Evolutionary conservation across 2,797 vertebrate species (phyloP).

Genomic region (Tragopan temminckii): DNA sequence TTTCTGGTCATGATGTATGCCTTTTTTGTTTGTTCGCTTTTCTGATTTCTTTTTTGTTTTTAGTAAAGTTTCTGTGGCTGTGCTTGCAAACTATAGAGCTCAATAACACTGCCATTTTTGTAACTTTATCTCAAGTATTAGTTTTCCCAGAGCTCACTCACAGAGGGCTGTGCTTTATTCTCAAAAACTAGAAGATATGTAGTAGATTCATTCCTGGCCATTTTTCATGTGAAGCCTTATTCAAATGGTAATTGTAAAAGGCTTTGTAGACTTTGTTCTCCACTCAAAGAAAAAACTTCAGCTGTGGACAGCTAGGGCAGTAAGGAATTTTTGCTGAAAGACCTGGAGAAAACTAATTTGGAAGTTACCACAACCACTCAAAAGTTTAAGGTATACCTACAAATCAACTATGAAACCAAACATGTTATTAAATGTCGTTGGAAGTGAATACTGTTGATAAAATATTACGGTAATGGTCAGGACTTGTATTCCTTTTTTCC

Average conservation of each 20-base stretch:
- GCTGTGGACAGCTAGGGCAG: conserved; percentile 24
- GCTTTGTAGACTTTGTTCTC: conserved; percentile 73
- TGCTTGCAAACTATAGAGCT: conserved; percentile 53
- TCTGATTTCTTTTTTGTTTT: conserved; percentile 28
- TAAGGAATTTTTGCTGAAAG: conserved; percentile 59
- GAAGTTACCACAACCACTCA: conserved; percentile 22
- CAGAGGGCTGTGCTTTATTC: conserved; percentile 37
- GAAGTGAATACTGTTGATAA: background rate
- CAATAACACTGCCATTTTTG: conserved; percentile 40
- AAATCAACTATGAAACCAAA: conserved; percentile 17
- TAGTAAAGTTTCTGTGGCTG: conserved; percentile 13
- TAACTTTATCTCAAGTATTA: conserved; percentile 29
- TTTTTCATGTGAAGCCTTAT: conserved; percentile 73
- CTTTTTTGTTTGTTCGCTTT: background rate
- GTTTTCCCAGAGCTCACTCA: conserved; percentile 53
- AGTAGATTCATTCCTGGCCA: conserved; percentile 54
- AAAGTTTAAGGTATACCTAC: conserved; percentile 34
- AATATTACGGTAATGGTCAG: background rate
- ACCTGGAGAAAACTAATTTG: conserved; percentile 40
- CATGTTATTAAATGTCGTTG: background rate
- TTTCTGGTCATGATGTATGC: conserved; percentile 5
- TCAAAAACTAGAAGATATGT: conserved; percentile 22
- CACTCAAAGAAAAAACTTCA: conserved; percentile 67
- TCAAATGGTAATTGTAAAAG: conserved; percentile 70
- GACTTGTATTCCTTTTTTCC: background rate